Conservation (phyloP, 2,797 vertebrate genomes). For the Hirundo rustica region DNA sequence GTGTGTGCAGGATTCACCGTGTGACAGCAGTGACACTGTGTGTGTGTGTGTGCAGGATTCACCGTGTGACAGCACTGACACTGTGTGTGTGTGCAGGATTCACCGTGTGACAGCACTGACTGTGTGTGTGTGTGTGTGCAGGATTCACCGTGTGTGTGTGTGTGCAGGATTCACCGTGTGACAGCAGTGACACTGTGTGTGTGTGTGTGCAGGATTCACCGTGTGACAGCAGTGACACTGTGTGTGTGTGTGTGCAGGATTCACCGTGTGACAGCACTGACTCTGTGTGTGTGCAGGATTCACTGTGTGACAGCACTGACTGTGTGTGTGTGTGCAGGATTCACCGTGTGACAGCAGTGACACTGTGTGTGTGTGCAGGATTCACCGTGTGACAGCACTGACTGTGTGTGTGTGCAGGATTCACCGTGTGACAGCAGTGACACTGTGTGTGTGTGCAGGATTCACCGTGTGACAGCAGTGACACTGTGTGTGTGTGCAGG, state of each 20-base stretch:
- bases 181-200: background rate
- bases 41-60: too few species aligned
- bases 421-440: too few species aligned
- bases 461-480: too few species aligned
- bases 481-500: too few species aligned
- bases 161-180: background rate
- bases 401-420: too few species aligned
- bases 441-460: too few species aligned
- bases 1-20: too few species aligned
- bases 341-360: background rate
- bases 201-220: background rate
- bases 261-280: background rate
- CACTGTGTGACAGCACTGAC: background rate
- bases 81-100: background rate
- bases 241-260: background rate
- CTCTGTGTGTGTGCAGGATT: background rate
- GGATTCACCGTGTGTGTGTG: too few species aligned
- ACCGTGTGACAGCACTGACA: background rate
- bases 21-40: too few species aligned
- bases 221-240: background rate
- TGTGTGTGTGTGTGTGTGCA: too few species aligned
- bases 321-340: background rate
- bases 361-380: too few species aligned
- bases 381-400: too few species aligned
- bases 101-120: background rate